Evolutionary conservation across 2,888 invertebrate genomes (phyloP).

Genomic region (Tryphoninae sp.): DNA sequence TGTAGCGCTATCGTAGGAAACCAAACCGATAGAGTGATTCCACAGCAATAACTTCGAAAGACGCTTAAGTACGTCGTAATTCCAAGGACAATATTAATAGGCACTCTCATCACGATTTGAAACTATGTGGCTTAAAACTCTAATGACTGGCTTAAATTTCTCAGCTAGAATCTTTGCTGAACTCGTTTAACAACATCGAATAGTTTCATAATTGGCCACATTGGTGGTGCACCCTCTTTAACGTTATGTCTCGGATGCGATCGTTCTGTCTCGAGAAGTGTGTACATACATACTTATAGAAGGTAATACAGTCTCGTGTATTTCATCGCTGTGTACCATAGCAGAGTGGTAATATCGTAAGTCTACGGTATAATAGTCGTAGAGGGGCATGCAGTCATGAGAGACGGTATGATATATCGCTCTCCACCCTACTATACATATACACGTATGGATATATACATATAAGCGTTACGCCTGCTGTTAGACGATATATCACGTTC

Average conservation of each 20-base stretch:
- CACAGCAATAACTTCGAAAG: too few species aligned
- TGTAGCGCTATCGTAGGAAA: too few species aligned
- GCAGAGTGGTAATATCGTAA: conserved; percentile 55
- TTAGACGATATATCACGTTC: conserved; percentile 63
- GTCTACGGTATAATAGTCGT: conserved; percentile 57
- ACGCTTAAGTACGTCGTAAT: too few species aligned
- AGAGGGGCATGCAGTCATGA: conserved; percentile 38
- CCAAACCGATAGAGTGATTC: too few species aligned
- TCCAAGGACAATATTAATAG: too few species aligned
- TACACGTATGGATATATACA: conserved; percentile 33
- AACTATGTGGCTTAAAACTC: too few species aligned
- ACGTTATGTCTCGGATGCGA: conserved; percentile 18
- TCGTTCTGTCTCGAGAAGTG: conserved; percentile 36
- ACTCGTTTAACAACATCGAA: background rate
- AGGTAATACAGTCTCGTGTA: conserved; percentile 40
- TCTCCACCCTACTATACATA: conserved; percentile 31
- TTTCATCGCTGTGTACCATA: conserved; percentile 30
- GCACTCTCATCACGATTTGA: too few species aligned
- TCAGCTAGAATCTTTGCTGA: background rate
- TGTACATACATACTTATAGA: conserved; percentile 30
- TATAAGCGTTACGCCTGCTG: conserved; percentile 49
- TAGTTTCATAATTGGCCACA: conserved; percentile 21
- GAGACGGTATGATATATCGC: conserved; percentile 58
- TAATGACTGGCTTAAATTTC: too few species aligned
- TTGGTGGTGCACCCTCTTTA: background rate